Evolutionary conservation across 2,797 vertebrate genomes (phyloP), one percentile per base, ranked within the genome.

Genomic region (Rhodeus uyekii): DNA sequence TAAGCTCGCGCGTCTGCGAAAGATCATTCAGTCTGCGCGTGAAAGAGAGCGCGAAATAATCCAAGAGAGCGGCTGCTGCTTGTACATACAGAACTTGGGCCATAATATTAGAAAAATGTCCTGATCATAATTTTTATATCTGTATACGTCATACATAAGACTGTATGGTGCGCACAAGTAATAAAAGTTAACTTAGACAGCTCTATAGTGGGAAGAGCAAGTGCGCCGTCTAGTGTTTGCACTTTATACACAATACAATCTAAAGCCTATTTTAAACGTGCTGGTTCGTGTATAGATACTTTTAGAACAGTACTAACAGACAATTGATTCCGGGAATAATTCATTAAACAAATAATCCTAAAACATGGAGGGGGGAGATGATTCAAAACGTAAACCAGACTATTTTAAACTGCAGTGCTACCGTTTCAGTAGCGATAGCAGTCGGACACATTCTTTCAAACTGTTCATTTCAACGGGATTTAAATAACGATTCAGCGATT

Each of bases 1-100:
- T 58, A 80, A 86, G 71, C 89, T 89, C 88, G 90, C 87, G 88
- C 80, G 83, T 53, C 68, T 68, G 76, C 67, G 73, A 34, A 50
- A 71, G 36, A 76, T 27, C 65, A 32, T 81, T 87, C 24, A 74
- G 39, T n/a, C 85, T 87, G 87, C 87, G 67, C n/a, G 55, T 32
- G 12, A 75, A 36, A n/a, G 80, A 42, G 75, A 60, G 46, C 3
- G 65, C 48, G 14, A 12, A 3, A 7, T 3, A 55, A 55, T n/a
- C 0, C 18, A 19, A 46, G 27, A 61, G 6, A 61, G 16, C 32
- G 18, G 7, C 19, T 36, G 22, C 13, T 32, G 16, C 22, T 32
- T 81, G 32, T 29, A 42, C 18, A 10, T 16, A 42, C 46, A 65
- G 18, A 64, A 27, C 34, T 10, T n/a, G 44, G 18, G n/a, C 61